phyloP scores from a whole-genome alignment of 2,113 vertebrate genomes.

The Cyphomyrus discorhynchus region DNA sequence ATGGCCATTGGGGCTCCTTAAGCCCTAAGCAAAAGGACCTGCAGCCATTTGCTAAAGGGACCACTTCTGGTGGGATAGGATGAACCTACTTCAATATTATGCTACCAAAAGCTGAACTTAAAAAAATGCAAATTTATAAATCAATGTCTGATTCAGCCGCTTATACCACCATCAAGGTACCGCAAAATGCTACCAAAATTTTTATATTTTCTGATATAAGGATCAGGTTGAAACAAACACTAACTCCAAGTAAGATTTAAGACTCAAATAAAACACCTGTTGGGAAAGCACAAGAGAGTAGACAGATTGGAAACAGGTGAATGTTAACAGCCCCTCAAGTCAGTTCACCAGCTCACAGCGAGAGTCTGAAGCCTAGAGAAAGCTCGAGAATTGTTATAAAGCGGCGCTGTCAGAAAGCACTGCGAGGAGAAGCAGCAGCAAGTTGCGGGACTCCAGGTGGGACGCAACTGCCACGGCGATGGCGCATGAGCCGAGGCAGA shows the following conservation, averaged over 20 bases:
- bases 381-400: conserved; percentile 3
- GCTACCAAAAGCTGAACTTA: background rate
- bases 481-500: background rate
- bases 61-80: background rate
- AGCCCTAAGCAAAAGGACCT: background rate
- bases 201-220: background rate
- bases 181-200: background rate
- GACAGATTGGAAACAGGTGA: background rate
- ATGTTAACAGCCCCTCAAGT: background rate
- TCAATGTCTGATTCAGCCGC: background rate
- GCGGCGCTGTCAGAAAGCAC: background rate
- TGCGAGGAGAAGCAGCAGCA: background rate
- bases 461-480: background rate
- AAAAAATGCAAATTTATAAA: background rate
- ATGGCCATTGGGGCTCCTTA: conserved; percentile 20
- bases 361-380: background rate
- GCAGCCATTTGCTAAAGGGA: background rate
- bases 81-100: background rate
- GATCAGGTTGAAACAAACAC: background rate
- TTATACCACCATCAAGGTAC: background rate
- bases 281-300: background rate
- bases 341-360: background rate
- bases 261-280: background rate
- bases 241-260: background rate
- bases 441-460: background rate